Evolutionary conservation across 1,140 invertebrate species (phyloP).

Genomic region (Linepithema humile): DNA sequence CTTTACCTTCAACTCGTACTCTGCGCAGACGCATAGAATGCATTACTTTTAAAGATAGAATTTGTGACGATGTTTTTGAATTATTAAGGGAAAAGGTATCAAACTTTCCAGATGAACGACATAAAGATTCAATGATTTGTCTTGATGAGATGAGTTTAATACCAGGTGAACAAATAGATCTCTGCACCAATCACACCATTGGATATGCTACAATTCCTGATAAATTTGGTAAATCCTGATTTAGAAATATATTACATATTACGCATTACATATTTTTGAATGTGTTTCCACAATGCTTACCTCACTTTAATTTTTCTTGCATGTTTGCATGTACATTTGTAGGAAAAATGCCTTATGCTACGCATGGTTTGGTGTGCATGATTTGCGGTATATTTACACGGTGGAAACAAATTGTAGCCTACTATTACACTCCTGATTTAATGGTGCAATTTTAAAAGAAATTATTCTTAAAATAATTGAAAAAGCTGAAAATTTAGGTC

Average conservation of each 20-base stretch:
- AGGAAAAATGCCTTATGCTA: not conserved
- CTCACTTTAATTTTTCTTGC: not conserved
- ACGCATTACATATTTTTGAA: no score
- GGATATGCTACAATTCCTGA: not conserved
- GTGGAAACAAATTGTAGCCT: not conserved
- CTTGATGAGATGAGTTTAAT: not conserved
- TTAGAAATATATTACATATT: not conserved
- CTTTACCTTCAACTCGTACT: constrained; percentile 1
- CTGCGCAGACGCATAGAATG: not conserved
- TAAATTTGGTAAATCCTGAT: not conserved
- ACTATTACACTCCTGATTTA: constrained; percentile 2
- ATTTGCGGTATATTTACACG: not conserved
- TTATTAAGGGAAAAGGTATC: not conserved
- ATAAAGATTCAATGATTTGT: not conserved
- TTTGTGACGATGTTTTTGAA: not conserved
- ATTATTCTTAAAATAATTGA: constrained; percentile 1
- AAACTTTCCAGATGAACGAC: not conserved
- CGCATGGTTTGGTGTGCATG: not conserved
- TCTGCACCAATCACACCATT: not conserved
- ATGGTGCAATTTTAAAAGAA: not conserved
- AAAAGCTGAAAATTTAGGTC: not conserved
- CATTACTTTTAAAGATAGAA: not conserved
- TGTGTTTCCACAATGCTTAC: not conserved
- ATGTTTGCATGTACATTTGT: constrained; percentile 1
- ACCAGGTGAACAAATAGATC: not conserved